phyloP scores from a whole-genome alignment of 2,888 invertebrate genomes.

The Sesia apiformis region DNA sequence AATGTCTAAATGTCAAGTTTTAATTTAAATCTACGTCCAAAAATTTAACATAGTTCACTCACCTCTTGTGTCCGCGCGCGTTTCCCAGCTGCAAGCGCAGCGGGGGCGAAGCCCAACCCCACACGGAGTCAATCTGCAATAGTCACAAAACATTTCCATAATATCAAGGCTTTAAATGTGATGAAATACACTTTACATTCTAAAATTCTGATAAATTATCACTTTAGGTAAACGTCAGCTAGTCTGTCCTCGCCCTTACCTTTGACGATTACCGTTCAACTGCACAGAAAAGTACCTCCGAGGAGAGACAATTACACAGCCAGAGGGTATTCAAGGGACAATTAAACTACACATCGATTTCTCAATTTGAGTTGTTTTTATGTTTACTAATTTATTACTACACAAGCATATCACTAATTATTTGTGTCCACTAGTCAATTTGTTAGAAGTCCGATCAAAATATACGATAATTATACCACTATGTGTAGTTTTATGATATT shows the following conservation, averaged over 20 bases:
- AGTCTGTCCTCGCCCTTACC: conserved; percentile 38
- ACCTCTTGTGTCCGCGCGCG: conserved; percentile 72
- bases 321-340: conserved; percentile 1
- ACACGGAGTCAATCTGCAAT: conserved; percentile 93
- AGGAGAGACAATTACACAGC: neutral
- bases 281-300: conserved; percentile 32
- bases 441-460: conserved; percentile 37
- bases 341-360: conserved; percentile 55
- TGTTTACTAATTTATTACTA: conserved; percentile 50
- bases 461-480: neutral
- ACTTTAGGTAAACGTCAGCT: conserved; percentile 52
- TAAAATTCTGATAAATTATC: neutral
- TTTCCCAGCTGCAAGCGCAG: conserved; percentile 85
- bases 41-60: conserved; percentile 28
- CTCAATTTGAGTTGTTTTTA: conserved; percentile 47
- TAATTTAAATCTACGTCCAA: too few species aligned
- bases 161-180: neutral
- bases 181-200: conserved; percentile 12
- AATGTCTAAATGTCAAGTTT: too few species aligned
- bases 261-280: conserved; percentile 56
- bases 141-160: conserved; percentile 26
- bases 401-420: conserved; percentile 34
- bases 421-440: conserved; percentile 47
- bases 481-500: neutral
- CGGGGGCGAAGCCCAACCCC: conserved; percentile 95